Evolutionary conservation across 2,888 invertebrate genomes (phyloP).

Genomic region (Drosophila cognata): DNA sequence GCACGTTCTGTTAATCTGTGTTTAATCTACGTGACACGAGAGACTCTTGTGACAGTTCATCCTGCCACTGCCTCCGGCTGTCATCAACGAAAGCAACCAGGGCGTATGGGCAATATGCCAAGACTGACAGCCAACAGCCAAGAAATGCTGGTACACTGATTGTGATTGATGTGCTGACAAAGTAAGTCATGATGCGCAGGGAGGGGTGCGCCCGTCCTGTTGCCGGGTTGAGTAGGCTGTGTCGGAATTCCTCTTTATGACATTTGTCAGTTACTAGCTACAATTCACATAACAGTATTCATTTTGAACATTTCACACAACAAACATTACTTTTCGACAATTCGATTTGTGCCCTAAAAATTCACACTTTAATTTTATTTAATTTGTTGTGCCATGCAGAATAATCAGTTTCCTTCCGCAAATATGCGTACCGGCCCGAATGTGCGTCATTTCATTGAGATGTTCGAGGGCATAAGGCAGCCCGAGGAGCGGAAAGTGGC

Average conservation of each 20-base stretch:
- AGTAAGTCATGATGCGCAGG: neutral
- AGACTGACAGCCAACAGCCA: conserved; percentile 49
- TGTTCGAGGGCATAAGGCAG: conserved; percentile 25
- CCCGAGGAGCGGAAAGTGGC: neutral
- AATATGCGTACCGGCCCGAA: neutral
- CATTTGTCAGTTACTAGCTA: neutral
- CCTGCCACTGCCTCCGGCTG: conserved; percentile 17
- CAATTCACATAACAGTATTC: neutral
- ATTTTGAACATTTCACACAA: neutral
- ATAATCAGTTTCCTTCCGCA: neutral
- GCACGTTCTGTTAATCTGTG: conserved; percentile 49
- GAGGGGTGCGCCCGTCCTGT: neutral
- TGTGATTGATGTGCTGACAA: conserved; percentile 55
- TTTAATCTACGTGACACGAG: conserved; percentile 55
- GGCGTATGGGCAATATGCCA: conserved; percentile 59
- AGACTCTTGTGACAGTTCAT: conserved; percentile 5
- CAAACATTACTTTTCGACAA: neutral
- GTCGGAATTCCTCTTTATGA: neutral
- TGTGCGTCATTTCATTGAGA: conserved; percentile 22
- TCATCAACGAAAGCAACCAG: conserved; percentile 18
- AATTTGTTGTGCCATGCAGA: neutral
- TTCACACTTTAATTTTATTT: neutral
- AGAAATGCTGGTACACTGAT: conserved; percentile 48
- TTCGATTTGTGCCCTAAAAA: neutral
- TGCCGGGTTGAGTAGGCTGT: conserved; percentile 18